These are phyloP conservation scores for Papilio helenus DNA, from an alignment of 1,140 invertebrate genomes.

Conservation along the genomic window DNA sequence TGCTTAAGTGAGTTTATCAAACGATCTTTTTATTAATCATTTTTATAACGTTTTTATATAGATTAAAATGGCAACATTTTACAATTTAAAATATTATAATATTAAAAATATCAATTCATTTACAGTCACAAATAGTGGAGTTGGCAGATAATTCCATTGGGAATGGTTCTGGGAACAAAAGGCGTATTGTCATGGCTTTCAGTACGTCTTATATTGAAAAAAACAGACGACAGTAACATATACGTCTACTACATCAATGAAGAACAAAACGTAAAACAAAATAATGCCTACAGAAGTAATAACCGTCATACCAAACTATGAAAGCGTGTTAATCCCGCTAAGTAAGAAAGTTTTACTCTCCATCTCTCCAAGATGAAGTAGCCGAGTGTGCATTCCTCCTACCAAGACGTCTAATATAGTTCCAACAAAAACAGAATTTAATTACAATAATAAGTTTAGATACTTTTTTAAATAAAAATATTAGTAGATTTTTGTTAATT, in stretches of 20 bases:
- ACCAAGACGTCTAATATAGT: neutral
- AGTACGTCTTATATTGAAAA: neutral
- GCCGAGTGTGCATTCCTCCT: neutral
- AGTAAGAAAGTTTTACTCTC: slow-evolving; percentile 7
- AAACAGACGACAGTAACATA: neutral
- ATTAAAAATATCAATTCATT: neutral
- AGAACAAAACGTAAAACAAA: neutral
- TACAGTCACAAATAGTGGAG: no score
- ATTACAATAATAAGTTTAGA: no score
- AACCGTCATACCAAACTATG: neutral
- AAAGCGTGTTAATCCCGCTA: slow-evolving; percentile 1
- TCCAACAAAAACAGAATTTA: neutral
- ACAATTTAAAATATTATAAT: neutral
- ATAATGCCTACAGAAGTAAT: neutral
- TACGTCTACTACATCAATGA: neutral
- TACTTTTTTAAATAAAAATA: no score
- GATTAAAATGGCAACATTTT: neutral
- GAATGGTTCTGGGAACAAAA: neutral
- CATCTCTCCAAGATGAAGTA: slow-evolving; percentile 16
- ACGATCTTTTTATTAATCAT: neutral
- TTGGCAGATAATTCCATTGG: neutral
- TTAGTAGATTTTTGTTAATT: no score
- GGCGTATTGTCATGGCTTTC: no score
- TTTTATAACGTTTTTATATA: neutral
- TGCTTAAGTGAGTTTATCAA: slow-evolving; percentile 13